phyloP scores from a whole-genome alignment of 1,140 invertebrate species.

The Brachionus plicatilis region DNA sequence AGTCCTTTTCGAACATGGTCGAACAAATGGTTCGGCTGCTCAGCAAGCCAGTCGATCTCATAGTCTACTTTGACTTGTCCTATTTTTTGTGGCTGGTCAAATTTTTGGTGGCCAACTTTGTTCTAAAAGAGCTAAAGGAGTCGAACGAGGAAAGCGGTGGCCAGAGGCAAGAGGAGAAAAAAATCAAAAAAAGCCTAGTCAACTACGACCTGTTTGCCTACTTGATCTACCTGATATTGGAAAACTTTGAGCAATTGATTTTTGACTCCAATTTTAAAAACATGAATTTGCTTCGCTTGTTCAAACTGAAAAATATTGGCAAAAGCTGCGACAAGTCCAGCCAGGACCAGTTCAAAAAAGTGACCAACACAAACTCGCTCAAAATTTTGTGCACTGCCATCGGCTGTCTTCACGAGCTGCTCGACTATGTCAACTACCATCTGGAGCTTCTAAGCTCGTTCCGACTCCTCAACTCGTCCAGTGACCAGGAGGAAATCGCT shows the following conservation, averaged over 20 bases:
- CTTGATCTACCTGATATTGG: neutral
- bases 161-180: neutral
- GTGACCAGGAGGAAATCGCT: neutral
- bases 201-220: constrained; percentile 19
- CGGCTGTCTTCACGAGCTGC: neutral
- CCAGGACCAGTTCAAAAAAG: constrained; percentile 2
- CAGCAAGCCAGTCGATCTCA: neutral
- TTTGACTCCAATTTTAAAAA: constrained; percentile 37
- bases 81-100: constrained; percentile 34
- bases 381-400: neutral
- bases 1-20: neutral
- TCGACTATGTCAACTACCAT: neutral
- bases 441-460: neutral
- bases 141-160: neutral
- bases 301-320: neutral
- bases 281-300: constrained; percentile 3
- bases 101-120: constrained; percentile 21
- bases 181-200: neutral
- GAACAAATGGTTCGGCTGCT: neutral
- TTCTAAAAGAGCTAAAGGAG: neutral
- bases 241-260: constrained; percentile 39
- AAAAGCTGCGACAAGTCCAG: neutral
- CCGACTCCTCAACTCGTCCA: neutral
- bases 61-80: constrained; percentile 27
- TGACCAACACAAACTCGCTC: constrained; percentile 18